Evolutionary conservation across 2,888 invertebrate species (phyloP), one percentile per base, ranked within the genome.

Genomic region (Caenorhabditis sp.): DNA sequence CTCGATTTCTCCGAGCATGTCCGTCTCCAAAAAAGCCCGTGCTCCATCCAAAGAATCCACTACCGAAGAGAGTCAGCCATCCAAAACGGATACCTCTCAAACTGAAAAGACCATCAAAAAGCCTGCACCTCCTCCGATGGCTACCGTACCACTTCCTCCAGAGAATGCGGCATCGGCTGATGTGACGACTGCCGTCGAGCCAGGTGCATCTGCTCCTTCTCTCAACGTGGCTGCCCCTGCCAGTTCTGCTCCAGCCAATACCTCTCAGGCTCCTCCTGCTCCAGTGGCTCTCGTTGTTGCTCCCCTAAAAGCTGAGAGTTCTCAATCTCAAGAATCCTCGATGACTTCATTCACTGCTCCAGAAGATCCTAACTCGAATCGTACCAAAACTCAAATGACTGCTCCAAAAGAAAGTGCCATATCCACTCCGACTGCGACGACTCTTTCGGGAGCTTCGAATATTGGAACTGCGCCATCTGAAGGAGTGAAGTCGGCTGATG

Each of bases 311-410:
- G 64, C 66, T 16, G 44, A 44, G 3, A 31, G 14, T 35, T 74
- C 74, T 19, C 63, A 74, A 54, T 64, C 74, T 1, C 63, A 41
- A 54, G 75, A 75, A 38, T 68, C 68, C 12, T 66, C 66, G 38
- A 47, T 75, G 47, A 54, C 75, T 8, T 75, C 75, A 22, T 75
- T 68, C 66, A 75, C 75, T 10, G 75, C 44, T 14, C 75, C 66
- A 5, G 75, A 66, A 26, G 66, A 75, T 26, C 28, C 56, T 0
- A 31, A 31, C 10, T 41, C 66, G 6, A 31, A 66, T 24, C 44
- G 66, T 35, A 28, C 31, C 6, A 64, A 44, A 12, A 63, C 38
- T 28, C 44, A 16, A 6, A 19, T 47, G 2, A 41, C 16, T 35
- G 24, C 14, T 14, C 49, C 59, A 38, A 76, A 76, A 35, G 28